Conservation (phyloP, 2,888 invertebrate species). For the Agrilus cyanescens region DNA sequence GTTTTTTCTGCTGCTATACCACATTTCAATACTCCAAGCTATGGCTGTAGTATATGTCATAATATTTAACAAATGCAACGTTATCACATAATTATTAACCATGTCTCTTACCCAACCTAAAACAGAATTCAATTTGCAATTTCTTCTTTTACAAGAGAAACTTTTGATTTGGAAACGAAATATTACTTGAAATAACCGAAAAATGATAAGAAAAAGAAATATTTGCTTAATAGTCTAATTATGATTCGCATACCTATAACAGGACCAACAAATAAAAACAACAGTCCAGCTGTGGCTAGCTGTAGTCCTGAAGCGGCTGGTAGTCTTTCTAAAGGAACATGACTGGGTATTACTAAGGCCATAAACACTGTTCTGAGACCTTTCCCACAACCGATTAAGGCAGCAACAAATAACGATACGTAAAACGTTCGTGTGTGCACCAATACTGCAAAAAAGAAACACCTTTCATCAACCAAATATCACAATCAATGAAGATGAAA, state of each 20-base stretch:
- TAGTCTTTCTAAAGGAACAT: conserved; percentile 55
- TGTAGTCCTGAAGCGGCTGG: conserved; percentile 62
- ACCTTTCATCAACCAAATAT: too few relatives aligned
- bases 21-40: conserved; percentile 50
- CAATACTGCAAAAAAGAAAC: conserved; percentile 35
- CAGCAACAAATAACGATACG: conserved; percentile 45
- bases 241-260: conserved; percentile 46
- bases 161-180: neutral
- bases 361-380: conserved; percentile 62
- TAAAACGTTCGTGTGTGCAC: conserved; percentile 47
- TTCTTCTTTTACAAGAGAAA: neutral
- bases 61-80: conserved; percentile 53
- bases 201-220: neutral
- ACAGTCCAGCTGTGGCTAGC: conserved; percentile 51
- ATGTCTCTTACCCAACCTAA: conserved; percentile 54
- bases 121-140: conserved; percentile 5
- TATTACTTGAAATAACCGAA: neutral
- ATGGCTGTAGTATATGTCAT: conserved; percentile 51
- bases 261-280: conserved; percentile 50
- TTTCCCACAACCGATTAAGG: conserved; percentile 58
- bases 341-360: conserved; percentile 59
- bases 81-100: conserved; percentile 44
- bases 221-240: neutral
- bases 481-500: too few relatives aligned
- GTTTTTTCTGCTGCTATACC: conserved; percentile 16